Conservation (phyloP, 2,113 vertebrate species). For the Limanda limanda region DNA sequence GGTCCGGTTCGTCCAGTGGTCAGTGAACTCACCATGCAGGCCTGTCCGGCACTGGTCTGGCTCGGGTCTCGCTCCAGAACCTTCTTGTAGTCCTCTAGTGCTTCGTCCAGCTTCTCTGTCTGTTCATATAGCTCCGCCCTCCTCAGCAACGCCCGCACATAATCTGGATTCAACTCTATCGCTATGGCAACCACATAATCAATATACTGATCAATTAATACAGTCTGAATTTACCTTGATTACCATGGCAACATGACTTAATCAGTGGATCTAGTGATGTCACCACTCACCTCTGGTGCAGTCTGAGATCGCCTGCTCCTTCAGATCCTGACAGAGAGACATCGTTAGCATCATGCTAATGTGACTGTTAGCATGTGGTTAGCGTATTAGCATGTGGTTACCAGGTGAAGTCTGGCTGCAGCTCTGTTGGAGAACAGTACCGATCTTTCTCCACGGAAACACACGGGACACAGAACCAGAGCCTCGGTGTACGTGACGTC, state of each 20-base stretch:
- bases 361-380: background rate
- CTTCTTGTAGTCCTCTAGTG: conserved; percentile 93
- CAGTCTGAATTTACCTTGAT: background rate
- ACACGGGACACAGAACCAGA: conserved; percentile 54
- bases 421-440: conserved; percentile 76
- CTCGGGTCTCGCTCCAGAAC: conserved; percentile 89
- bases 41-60: conserved; percentile 86
- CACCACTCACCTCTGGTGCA: conserved; percentile 68
- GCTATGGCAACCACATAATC: conserved; percentile 43
- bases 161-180: conserved; percentile 80
- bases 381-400: conserved; percentile 27
- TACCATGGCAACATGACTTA: background rate
- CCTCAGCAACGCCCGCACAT: conserved; percentile 89
- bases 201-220: background rate
- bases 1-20: background rate
- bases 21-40: conserved; percentile 82
- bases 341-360: background rate
- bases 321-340: conserved; percentile 44
- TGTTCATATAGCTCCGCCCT: conserved; percentile 94
- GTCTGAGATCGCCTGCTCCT: conserved; percentile 66
- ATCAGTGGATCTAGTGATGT: background rate
- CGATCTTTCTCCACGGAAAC: conserved; percentile 59
- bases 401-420: conserved; percentile 67
- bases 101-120: conserved; percentile 95
- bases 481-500: conserved; percentile 65